These are phyloP conservation scores for Ophion slaviceki DNA, from an alignment of 2,888 invertebrate species.

Conservation along the genomic window DNA sequence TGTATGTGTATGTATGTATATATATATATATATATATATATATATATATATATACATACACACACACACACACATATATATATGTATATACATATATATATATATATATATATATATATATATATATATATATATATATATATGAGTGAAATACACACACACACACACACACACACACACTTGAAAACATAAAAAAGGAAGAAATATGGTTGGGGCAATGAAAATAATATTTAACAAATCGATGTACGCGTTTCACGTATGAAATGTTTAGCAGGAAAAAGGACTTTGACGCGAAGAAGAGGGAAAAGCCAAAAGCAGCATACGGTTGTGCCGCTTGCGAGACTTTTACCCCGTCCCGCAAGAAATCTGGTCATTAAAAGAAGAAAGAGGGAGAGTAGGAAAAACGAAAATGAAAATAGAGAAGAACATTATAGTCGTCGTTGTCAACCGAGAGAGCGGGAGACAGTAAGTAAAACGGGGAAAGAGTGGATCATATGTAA, in stretches of 20 bases:
- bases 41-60: not conserved
- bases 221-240: slow-evolving; percentile 31
- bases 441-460: not conserved
- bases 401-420: not conserved
- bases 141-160: too few relatives aligned
- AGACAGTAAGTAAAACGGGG: slow-evolving; percentile 7
- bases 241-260: slow-evolving; percentile 55
- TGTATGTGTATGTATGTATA: too few relatives aligned
- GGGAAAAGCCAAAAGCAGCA: slow-evolving; percentile 52
- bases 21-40: too few relatives aligned
- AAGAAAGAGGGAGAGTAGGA: not conserved
- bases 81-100: too few relatives aligned
- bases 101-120: too few relatives aligned
- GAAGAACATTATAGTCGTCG: not conserved
- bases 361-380: slow-evolving; percentile 60
- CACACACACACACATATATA: not conserved
- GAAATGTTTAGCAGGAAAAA: slow-evolving; percentile 66
- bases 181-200: slow-evolving; percentile 1
- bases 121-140: too few relatives aligned
- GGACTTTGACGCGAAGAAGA: slow-evolving; percentile 45
- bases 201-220: slow-evolving; percentile 12
- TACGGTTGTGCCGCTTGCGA: slow-evolving; percentile 65
- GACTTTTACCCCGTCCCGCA: slow-evolving; percentile 57
- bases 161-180: not conserved
- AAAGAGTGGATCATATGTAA: not conserved